Percentiles rank a stretch among this genome's conserved stretches.
These are phyloP conservation scores for Paraescarpia echinospica DNA, from an alignment of 1,140 invertebrate species.

Conservation along the genomic window DNA sequence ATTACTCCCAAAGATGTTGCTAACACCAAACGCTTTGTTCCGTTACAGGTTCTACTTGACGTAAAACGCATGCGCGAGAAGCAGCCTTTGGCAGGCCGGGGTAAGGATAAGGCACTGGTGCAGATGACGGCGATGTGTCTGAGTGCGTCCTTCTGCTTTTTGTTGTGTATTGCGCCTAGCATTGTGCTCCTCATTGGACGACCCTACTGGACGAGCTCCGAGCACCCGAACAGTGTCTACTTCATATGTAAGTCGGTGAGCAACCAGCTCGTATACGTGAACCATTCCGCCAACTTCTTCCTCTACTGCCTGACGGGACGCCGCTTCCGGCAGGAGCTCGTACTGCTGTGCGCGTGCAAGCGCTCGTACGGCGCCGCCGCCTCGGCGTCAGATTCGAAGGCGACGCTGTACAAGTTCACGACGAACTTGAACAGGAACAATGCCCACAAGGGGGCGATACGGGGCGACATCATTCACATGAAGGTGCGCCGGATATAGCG, in stretches of 20 bases:
- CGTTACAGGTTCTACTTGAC: background rate
- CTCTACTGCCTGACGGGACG: conserved; percentile 35
- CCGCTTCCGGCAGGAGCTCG: conserved; percentile 35
- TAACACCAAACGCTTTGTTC: background rate
- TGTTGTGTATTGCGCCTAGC: conserved; percentile 26
- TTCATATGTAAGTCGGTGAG: conserved; percentile 25
- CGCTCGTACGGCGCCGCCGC: background rate
- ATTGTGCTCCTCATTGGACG: conserved; percentile 30
- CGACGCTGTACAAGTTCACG: background rate
- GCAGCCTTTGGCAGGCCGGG: background rate
- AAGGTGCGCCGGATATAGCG: background rate
- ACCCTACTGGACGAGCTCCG: conserved; percentile 20
- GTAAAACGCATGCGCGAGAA: conserved; percentile 8
- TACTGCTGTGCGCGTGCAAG: background rate
- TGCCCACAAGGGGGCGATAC: background rate
- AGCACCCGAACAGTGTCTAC: conserved; percentile 12
- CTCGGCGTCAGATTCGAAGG: background rate
- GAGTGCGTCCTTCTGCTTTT: conserved; percentile 28
- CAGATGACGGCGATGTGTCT: conserved; percentile 33
- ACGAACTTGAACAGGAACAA: background rate
- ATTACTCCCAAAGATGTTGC: background rate
- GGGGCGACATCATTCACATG: background rate
- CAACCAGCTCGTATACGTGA: conserved; percentile 30
- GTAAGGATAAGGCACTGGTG: background rate
- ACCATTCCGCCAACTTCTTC: conserved; percentile 39